Evolutionary conservation across 2,888 invertebrate genomes (phyloP).

Genomic region (Synergus laeviventris): DNA sequence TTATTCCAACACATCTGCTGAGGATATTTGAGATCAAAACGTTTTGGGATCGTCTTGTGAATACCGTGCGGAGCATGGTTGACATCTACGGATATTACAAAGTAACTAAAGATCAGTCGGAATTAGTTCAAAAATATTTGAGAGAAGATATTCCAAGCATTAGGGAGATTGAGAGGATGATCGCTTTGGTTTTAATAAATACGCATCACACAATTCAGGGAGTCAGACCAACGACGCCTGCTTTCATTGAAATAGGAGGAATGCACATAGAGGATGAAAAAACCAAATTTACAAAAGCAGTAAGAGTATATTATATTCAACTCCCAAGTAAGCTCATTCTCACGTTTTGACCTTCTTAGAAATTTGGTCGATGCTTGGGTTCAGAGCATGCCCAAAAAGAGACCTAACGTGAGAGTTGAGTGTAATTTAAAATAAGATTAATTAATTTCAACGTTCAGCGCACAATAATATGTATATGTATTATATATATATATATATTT

Average conservation of each 20-base stretch:
- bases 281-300: conserved; percentile 58
- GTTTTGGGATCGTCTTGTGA: conserved; percentile 55
- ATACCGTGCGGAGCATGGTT: conserved; percentile 40
- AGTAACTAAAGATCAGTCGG: conserved; percentile 50
- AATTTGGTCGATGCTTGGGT: too few species aligned
- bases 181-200: conserved; percentile 77
- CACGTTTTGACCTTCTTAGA: too few species aligned
- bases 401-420: too few species aligned
- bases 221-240: conserved; percentile 74
- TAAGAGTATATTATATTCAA: not conserved
- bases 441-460: too few species aligned
- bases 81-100: not conserved
- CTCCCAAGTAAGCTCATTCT: too few species aligned
- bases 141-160: conserved; percentile 71
- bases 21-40: conserved; percentile 22
- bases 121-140: conserved; percentile 58
- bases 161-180: conserved; percentile 74
- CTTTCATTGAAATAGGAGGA: conserved; percentile 78
- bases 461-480: too few species aligned
- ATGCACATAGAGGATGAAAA: conserved; percentile 76
- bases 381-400: too few species aligned
- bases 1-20: not conserved
- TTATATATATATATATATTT: too few species aligned
- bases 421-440: too few species aligned
- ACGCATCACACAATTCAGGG: conserved; percentile 76